Evolutionary conservation across 1,140 invertebrate species (phyloP).

Genomic region (Monomorium pharaonis): DNA sequence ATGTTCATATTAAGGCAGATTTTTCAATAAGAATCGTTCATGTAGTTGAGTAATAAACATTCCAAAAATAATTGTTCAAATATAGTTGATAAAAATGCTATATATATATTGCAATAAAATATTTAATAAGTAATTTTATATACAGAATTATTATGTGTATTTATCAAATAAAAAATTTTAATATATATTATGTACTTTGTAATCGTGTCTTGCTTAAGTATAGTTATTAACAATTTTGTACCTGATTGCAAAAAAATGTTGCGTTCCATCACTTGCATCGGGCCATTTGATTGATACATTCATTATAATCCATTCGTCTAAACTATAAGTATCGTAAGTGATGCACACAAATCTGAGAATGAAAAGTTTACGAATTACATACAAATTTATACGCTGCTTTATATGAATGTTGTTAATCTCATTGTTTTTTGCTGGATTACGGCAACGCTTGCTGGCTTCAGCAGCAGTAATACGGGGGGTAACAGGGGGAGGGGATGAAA

Average conservation of each 20-base stretch:
- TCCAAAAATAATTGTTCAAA: too few relatives aligned
- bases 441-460: not conserved
- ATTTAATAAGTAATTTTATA: too few relatives aligned
- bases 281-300: not conserved
- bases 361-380: not conserved
- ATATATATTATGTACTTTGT: too few relatives aligned
- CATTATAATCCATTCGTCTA: not conserved
- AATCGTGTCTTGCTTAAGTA: too few relatives aligned
- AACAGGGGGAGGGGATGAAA: slow-evolving; percentile 11
- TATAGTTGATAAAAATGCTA: too few relatives aligned
- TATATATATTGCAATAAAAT: too few relatives aligned
- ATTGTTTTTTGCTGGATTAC: not conserved
- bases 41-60: too few relatives aligned
- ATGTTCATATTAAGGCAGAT: not conserved
- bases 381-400: not conserved
- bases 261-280: not conserved
- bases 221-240: not conserved
- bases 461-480: slow-evolving; percentile 38
- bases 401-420: not conserved
- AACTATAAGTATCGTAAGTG: not conserved
- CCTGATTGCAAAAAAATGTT: not conserved
- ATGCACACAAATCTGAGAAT: not conserved
- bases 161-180: too few relatives aligned
- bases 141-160: too few relatives aligned
- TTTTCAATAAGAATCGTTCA: too few relatives aligned